Conservation (phyloP, 2,888 invertebrate genomes). For the Abscondita cerata region DNA sequence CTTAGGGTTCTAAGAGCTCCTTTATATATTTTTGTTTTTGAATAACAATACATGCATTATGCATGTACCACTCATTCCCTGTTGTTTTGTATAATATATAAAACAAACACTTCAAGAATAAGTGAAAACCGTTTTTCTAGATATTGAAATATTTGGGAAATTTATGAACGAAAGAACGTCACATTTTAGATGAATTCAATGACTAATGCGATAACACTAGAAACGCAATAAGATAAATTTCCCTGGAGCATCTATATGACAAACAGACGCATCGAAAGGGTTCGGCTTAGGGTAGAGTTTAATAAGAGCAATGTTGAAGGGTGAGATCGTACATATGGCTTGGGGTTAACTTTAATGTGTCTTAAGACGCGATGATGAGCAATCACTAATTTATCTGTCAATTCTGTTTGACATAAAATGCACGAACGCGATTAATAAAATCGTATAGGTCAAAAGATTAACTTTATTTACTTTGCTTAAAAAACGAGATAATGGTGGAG, state of each 20-base stretch:
- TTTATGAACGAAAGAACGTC: conserved; percentile 4
- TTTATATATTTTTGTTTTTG: conserved; percentile 28
- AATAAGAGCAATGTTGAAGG: conserved; percentile 36
- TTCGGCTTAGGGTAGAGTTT: conserved; percentile 37
- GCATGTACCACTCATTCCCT: conserved; percentile 28
- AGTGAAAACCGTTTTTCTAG: conserved; percentile 20
- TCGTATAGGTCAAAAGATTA: neutral
- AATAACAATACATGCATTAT: conserved; percentile 32
- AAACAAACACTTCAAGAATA: conserved; percentile 26
- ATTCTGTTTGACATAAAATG: conserved; percentile 15
- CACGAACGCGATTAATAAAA: neutral
- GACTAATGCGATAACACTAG: conserved; percentile 45
- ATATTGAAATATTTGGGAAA: conserved; percentile 12
- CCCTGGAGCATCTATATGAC: conserved; percentile 43
- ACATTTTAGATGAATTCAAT: conserved; percentile 40
- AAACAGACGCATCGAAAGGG: conserved; percentile 42
- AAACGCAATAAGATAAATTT: conserved; percentile 44
- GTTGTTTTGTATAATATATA: conserved; percentile 32
- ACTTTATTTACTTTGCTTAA: neutral
- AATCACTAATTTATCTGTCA: conserved; percentile 24
- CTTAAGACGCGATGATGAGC: conserved; percentile 29
- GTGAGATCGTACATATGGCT: conserved; percentile 27
- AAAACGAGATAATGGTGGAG: neutral
- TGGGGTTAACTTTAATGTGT: conserved; percentile 30
- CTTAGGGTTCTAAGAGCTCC: conserved; percentile 36